phyloP scores from a whole-genome alignment of 2,888 invertebrate genomes.

The Caprella mutica region DNA sequence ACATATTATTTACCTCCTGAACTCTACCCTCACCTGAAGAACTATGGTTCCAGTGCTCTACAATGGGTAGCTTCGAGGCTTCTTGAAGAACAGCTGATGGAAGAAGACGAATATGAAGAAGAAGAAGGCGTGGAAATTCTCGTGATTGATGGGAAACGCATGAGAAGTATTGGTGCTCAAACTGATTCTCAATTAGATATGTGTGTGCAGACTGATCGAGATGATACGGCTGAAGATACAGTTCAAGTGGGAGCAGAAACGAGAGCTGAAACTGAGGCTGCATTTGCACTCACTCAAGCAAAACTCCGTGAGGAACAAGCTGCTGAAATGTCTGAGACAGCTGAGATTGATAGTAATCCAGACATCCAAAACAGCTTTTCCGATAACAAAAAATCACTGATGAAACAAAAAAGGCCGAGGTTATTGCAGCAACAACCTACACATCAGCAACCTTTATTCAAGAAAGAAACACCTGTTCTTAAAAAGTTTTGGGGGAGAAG shows the following conservation, averaged over 20 bases:
- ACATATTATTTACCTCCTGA: conserved; percentile 18
- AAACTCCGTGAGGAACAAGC: conserved; percentile 3
- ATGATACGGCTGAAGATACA: conserved; percentile 45
- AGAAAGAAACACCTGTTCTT: conserved; percentile 11
- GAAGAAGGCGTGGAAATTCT: conserved; percentile 17
- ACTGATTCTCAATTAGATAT: conserved; percentile 38
- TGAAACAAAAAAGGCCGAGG: neutral
- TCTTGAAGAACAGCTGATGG: conserved; percentile 25
- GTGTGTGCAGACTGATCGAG: conserved; percentile 42
- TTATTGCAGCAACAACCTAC: neutral
- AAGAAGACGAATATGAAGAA: conserved; percentile 25
- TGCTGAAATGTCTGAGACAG: conserved; percentile 7
- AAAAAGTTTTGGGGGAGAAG: conserved; percentile 19
- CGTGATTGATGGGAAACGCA: conserved; percentile 39
- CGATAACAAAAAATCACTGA: neutral
- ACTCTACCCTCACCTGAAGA: conserved; percentile 19
- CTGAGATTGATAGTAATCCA: neutral
- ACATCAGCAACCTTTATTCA: neutral
- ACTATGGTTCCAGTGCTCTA: conserved; percentile 21
- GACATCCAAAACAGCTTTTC: neutral
- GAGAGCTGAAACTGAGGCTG: conserved; percentile 40
- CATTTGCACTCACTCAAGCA: conserved; percentile 41
- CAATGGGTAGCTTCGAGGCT: conserved; percentile 28
- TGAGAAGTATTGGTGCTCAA: conserved; percentile 40
- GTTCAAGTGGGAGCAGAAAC: conserved; percentile 49